Evolutionary conservation across 1,140 invertebrate species (phyloP).

Genomic region (Capitella teleta): DNA sequence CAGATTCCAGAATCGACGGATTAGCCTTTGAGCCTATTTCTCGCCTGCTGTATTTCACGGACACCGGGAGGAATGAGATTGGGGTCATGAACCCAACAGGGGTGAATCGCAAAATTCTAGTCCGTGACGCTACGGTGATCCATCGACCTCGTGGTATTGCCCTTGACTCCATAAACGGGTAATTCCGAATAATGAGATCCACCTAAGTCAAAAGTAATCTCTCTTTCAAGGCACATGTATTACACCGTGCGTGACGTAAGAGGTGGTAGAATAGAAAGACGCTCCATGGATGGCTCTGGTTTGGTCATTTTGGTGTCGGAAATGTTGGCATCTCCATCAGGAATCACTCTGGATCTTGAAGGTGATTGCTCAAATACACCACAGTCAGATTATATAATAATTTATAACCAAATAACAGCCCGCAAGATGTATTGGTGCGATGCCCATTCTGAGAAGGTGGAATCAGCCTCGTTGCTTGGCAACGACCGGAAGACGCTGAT

Average conservation of each 20-base stretch:
- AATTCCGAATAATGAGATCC: too few species aligned
- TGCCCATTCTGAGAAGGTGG: background rate
- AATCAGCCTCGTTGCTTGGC: slow-evolving; percentile 2
- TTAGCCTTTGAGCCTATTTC: background rate
- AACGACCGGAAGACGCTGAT: background rate
- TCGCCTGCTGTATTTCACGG: slow-evolving; percentile 3
- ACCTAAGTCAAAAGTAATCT: too few species aligned
- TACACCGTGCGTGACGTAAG: too few species aligned
- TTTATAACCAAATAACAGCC: background rate
- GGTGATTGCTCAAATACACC: too few species aligned
- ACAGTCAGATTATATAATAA: background rate
- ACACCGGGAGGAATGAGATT: background rate
- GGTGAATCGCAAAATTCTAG: background rate
- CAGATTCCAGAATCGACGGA: slow-evolving; percentile 2
- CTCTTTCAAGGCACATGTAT: too few species aligned
- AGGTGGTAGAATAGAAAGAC: too few species aligned
- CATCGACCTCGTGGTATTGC: background rate
- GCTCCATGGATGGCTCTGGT: too few species aligned
- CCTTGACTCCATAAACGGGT: slow-evolving; percentile 4
- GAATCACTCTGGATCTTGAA: too few species aligned
- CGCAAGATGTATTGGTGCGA: slow-evolving; percentile 6
- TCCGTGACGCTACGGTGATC: background rate
- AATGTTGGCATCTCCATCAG: too few species aligned
- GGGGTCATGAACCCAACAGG: background rate
- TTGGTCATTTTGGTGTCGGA: too few species aligned